Base-by-base conservation (phyloP, 2,888 invertebrate genomes). In the Ectemnius continuus region DNA sequence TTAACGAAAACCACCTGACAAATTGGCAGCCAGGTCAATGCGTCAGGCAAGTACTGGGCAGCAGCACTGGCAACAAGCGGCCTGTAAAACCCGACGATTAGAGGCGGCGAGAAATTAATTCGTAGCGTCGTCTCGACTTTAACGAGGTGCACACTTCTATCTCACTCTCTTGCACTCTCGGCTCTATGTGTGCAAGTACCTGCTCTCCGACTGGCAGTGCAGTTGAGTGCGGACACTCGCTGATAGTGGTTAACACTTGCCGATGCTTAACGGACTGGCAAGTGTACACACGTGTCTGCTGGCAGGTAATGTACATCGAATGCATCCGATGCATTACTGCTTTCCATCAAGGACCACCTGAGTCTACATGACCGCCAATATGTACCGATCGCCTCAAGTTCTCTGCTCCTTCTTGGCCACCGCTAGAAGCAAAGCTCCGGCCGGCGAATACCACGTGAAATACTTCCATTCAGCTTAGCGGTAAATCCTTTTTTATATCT, bases 271-370 rank as follows among this genome's bases (percentile, higher is more conserved):
- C 66, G 64, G 70, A 67, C 62, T 71, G 61, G 69, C 52, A 26
- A 67, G 73, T 77, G 76, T 75, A 65, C 75, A 73, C 62, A 61
- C 61, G 72, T 58, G 72, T 62, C 23, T 62, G 75, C 62, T 62
- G 64, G 67, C 73, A 76, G 79, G 75, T 66, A 81, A 81, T 82
- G 79, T 82, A 79, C 81, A 79, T 71, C 74, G 70, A 56, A 67
- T 65, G 72, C 73, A 75, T 70, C 70, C 61, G 48, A 45, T 52
- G 67, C 71, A 66, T 72, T 70, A 47, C 61, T 65, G 62, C 13
- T 61, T 52, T 52, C n/a, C 52, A 16, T 52, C 52, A 58, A 61
- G 65, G 68, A 67, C 70, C 81, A 82, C 72, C 79, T 82, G 81
- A 79, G 82, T 82, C 75, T 76, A 82, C 79, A 79, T 72, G 72